Percentiles rank a stretch among this genome's conserved stretches.
phyloP scores from a whole-genome alignment of 2,113 vertebrate genomes.

The Columba janthina region DNA sequence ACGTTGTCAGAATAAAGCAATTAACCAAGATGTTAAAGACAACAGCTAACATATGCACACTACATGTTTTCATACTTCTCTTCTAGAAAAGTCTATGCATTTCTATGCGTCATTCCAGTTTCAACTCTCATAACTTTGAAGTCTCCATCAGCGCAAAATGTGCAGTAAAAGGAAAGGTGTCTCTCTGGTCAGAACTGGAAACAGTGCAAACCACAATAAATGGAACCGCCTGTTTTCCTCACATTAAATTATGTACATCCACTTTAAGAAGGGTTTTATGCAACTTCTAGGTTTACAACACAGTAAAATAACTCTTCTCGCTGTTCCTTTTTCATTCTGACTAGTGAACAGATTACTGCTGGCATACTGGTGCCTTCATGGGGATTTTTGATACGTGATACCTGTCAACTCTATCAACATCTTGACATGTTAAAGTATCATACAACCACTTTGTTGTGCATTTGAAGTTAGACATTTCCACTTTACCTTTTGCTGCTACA shows the following conservation, averaged over 20 bases:
- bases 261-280: neutral
- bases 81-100: neutral
- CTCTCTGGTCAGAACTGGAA: neutral
- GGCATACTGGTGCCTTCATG: neutral
- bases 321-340: neutral
- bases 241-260: neutral
- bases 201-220: neutral
- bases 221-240: neutral
- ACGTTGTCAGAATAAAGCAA: neutral
- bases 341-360: neutral
- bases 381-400: neutral
- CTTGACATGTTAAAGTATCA: neutral
- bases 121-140: neutral
- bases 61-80: neutral
- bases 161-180: neutral
- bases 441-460: neutral
- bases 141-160: neutral
- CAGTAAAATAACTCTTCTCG: neutral
- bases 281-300: neutral
- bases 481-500: neutral
- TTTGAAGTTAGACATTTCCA: neutral
- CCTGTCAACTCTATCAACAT: neutral
- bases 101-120: neutral
- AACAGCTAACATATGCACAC: neutral
- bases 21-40: neutral